These are phyloP conservation scores for Chanos chanos DNA, from an alignment of 2,797 vertebrate species.

Conservation along the genomic window DNA sequence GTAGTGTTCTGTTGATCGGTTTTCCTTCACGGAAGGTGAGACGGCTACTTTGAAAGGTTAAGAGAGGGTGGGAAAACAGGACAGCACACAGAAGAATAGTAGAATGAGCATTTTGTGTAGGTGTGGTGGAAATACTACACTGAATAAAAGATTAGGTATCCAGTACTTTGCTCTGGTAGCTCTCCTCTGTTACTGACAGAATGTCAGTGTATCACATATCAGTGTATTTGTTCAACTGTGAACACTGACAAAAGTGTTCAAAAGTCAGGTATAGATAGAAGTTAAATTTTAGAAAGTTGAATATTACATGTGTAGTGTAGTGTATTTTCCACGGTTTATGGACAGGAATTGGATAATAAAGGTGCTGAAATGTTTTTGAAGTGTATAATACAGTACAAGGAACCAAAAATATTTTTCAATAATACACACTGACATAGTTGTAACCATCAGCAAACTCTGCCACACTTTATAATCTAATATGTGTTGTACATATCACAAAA, in stretches of 20 bases:
- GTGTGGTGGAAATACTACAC: too few relatives aligned
- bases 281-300: too few relatives aligned
- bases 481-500: conserved; percentile 23
- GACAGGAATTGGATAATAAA: neutral
- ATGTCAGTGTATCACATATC: too few relatives aligned
- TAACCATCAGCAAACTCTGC: neutral
- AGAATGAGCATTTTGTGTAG: too few relatives aligned
- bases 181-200: too few relatives aligned
- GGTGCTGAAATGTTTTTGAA: conserved; percentile 12
- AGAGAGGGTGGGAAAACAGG: conserved; percentile 46
- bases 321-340: neutral
- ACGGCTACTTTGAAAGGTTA: conserved; percentile 57
- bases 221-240: too few relatives aligned
- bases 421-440: conserved; percentile 28
- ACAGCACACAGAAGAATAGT: too few relatives aligned
- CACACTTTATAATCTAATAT: neutral
- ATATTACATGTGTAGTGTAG: too few relatives aligned
- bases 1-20: conserved; percentile 64
- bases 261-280: too few relatives aligned
- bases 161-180: too few relatives aligned
- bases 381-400: conserved; percentile 17
- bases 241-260: too few relatives aligned
- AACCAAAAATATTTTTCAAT: neutral
- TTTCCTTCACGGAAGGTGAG: conserved; percentile 88
- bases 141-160: too few relatives aligned